Conservation (phyloP, 2,888 invertebrate species). For the Cinara cedri region DNA sequence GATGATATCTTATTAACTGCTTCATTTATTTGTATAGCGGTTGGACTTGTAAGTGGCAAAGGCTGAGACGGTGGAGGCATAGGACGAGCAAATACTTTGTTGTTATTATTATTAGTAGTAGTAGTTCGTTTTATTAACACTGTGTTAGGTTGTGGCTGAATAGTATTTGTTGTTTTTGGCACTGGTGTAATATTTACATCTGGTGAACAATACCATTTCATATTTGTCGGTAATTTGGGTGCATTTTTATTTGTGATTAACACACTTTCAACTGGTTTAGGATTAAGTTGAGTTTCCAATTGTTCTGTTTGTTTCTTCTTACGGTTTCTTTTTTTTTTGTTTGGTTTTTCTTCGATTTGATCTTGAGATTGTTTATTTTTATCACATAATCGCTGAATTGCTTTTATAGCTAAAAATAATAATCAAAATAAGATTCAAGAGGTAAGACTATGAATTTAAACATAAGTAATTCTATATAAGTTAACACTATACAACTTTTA, state of each 20-base stretch:
- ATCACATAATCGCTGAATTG: conserved; percentile 51
- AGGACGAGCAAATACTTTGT: conserved; percentile 42
- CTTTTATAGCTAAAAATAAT: conserved; percentile 44
- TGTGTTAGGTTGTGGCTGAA: conserved; percentile 34
- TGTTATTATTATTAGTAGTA: conserved; percentile 46
- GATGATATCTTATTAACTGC: conserved; percentile 60
- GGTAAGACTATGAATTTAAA: no score
- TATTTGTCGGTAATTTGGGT: conserved; percentile 49
- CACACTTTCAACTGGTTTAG: conserved; percentile 38
- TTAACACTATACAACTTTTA: no score
- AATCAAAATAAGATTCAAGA: background rate
- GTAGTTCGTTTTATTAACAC: conserved; percentile 43
- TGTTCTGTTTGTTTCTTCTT: conserved; percentile 44
- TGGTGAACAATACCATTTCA: conserved; percentile 54
- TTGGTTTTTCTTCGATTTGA: conserved; percentile 38
- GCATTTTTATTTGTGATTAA: conserved; percentile 50
- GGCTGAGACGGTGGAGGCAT: conserved; percentile 35
- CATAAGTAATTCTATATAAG: no score
- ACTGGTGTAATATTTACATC: conserved; percentile 49
- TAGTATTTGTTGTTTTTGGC: conserved; percentile 23
- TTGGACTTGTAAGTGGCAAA: conserved; percentile 59
- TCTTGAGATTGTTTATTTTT: conserved; percentile 43
- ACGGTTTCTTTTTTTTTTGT: conserved; percentile 51
- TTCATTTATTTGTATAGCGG: conserved; percentile 61
- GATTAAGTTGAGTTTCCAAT: conserved; percentile 4